These are phyloP conservation scores for Todiramphus chloris DNA, from an alignment of 2,113 vertebrate genomes.

Conservation along the genomic window DNA sequence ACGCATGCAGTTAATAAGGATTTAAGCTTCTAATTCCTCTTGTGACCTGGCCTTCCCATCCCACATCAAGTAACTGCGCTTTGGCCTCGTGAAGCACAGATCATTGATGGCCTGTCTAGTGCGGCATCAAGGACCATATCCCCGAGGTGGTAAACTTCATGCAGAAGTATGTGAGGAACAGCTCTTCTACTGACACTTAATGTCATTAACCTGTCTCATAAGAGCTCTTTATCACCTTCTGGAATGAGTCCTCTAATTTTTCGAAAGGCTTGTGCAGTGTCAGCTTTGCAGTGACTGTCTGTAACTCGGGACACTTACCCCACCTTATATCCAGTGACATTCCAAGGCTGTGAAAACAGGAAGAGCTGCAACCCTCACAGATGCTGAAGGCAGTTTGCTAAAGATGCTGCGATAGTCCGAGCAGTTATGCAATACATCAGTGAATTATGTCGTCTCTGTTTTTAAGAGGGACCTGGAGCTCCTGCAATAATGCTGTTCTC, in stretches of 20 bases:
- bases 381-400: not conserved
- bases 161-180: not conserved
- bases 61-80: not conserved
- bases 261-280: not conserved
- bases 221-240: not conserved
- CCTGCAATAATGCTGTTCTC: not conserved
- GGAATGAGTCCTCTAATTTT: not conserved
- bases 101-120: not conserved
- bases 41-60: not conserved
- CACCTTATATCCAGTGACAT: fast-evolving
- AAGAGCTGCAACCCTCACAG: not conserved
- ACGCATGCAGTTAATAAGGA: not conserved
- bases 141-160: not conserved
- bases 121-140: fast-evolving
- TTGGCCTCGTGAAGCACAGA: not conserved
- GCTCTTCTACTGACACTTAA: not conserved
- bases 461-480: not conserved
- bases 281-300: not conserved
- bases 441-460: not conserved
- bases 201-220: not conserved
- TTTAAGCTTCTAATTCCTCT: not conserved
- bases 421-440: not conserved
- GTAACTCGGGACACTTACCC: not conserved
- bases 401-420: not conserved
- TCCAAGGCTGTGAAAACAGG: not conserved